Base-by-base conservation (phyloP, 1,140 invertebrate species). In the Ridgeia piscesae region DNA sequence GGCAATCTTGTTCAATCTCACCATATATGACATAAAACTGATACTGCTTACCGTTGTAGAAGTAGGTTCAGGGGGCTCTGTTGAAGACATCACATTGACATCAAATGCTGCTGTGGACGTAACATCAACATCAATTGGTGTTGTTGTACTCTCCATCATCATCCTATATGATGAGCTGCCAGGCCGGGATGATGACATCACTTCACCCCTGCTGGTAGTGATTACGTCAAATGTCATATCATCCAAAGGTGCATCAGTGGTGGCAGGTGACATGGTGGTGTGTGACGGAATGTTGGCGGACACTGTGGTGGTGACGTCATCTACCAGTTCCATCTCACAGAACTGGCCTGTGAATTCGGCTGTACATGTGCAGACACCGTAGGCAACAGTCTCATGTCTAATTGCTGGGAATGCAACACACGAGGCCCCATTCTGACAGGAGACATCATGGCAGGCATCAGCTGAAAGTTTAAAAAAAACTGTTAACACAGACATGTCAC, bases 391-490 rank as follows among this genome's bases (percentile, higher is more conserved):
- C 35, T 88, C 9, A 34, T 50, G 50, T 88, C 9, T 11, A 35
- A 34, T 17, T 33, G 31, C n/a, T 21, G 91, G 58, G 34, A 92
- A 77, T 92, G 48, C 33, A 33, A 34, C 0, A 34, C 91, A 92
- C 8, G 9, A 35, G n/a, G 48, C 88, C 34, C 91, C 58, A 89
- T 92, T 89, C 33, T 77, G 42, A 88, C 91, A 92, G 34, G 91
- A n/a, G 42, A 42, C n/a, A 17, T 58, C 34, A 42, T 11, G 33
- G 34, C 91, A 91, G 42, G 42, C 34, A 6, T 91, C 34, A 91
- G 35, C 33, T 35, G 31, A 42, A 91, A 48, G 33, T 9, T 11
- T n/a, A n/a, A n/a, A n/a, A 14, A 91, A 33, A 91, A 91, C 35
- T 91, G 34, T n/a, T 34, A 6, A 42, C 42, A 42, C 4, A 42